phyloP scores from a whole-genome alignment of 2,888 invertebrate species.

The Parelbella ahira region DNA sequence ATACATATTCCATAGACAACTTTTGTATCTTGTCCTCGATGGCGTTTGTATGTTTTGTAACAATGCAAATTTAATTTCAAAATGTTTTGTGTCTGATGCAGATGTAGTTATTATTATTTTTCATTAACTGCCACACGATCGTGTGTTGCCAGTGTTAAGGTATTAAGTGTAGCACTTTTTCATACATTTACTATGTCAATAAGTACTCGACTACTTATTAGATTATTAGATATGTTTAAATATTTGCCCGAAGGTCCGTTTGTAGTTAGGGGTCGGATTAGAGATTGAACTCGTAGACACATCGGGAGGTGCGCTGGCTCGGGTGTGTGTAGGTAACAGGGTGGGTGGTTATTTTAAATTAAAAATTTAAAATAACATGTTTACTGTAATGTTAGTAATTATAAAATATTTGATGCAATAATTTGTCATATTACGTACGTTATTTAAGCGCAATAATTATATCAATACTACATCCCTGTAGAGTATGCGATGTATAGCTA shows the following conservation, averaged over 20 bases:
- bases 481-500: no score
- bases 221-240: slow-evolving; percentile 18
- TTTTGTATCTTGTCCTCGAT: slow-evolving; percentile 32
- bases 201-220: slow-evolving; percentile 25
- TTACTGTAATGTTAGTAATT: slow-evolving; percentile 27
- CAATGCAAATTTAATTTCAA: slow-evolving; percentile 63
- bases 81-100: slow-evolving; percentile 67
- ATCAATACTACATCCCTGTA: slow-evolving; percentile 20
- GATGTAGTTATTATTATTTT: slow-evolving; percentile 49
- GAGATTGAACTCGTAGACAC: slow-evolving; percentile 3
- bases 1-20: slow-evolving; percentile 51
- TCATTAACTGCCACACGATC: slow-evolving; percentile 13
- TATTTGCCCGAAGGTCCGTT: slow-evolving; percentile 16
- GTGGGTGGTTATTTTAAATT: slow-evolving; percentile 32
- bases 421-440: slow-evolving; percentile 25
- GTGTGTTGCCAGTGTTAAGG: slow-evolving; percentile 15
- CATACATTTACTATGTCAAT: slow-evolving; percentile 26
- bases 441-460: slow-evolving; percentile 19
- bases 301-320: slow-evolving; percentile 1
- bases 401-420: slow-evolving; percentile 32
- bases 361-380: slow-evolving; percentile 29
- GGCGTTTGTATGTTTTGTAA: slow-evolving; percentile 66
- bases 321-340: slow-evolving; percentile 31
- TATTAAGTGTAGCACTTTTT: slow-evolving; percentile 24
- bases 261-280: slow-evolving; percentile 4